Percentiles rank a stretch among this genome's conserved stretches.
Evolutionary conservation across 2,113 vertebrate genomes (phyloP).

Genomic region (Triplophysa tibetana): DNA sequence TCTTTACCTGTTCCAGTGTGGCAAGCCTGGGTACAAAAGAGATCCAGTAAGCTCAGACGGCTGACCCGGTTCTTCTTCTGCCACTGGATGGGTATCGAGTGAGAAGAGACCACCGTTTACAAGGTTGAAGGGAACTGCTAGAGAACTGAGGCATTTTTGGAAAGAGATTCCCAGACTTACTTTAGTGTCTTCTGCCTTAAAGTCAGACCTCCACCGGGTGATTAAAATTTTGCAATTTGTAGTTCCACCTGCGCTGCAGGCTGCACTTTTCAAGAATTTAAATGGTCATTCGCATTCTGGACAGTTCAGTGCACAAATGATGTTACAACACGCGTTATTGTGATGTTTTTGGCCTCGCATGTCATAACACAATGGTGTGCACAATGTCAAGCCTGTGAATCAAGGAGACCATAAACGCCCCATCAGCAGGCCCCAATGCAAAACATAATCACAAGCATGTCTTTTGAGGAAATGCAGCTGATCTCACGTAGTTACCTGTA

Average conservation of each 20-base stretch:
- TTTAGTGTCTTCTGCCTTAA: no score
- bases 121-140: no score
- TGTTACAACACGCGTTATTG: conserved; percentile 3
- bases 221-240: background rate
- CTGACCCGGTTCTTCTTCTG: no score
- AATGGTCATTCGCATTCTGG: conserved; percentile 5
- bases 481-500: conserved; percentile 31
- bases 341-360: conserved; percentile 40
- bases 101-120: no score
- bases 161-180: no score
- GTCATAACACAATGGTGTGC: conserved; percentile 21
- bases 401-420: conserved; percentile 26
- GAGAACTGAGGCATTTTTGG: no score
- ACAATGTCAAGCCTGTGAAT: conserved; percentile 30
- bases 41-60: background rate
- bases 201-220: no score
- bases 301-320: no score
- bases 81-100: no score
- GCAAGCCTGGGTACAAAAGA: background rate
- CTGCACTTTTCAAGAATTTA: background rate
- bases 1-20: no score
- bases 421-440: conserved; percentile 33
- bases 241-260: background rate
- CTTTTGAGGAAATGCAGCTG: conserved; percentile 38
- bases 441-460: conserved; percentile 13